Conservation (phyloP, 2,113 vertebrate species). For the Heteronetta atricapilla region DNA sequence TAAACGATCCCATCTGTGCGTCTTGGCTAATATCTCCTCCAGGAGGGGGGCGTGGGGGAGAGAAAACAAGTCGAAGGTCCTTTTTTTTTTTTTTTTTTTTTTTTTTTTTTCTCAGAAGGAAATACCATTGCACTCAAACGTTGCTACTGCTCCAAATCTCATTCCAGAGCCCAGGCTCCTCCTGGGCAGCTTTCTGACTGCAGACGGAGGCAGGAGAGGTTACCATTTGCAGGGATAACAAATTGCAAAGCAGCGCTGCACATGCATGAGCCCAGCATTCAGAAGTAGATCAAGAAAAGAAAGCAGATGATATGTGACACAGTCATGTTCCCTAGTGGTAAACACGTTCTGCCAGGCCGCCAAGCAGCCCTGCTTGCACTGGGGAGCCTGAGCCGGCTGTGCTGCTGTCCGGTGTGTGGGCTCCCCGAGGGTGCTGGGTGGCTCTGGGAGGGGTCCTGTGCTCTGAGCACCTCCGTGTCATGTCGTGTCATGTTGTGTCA, state of each 20-base stretch:
- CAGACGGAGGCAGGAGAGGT: neutral
- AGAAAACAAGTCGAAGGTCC: conserved; percentile 52
- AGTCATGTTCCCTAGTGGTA: neutral
- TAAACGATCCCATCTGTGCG: conserved; percentile 74
- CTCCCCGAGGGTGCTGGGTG: too few relatives aligned
- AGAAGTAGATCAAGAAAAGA: neutral
- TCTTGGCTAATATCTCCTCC: conserved; percentile 59
- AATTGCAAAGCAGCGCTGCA: neutral
- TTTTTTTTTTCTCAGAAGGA: conserved; percentile 45
- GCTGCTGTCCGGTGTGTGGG: neutral
- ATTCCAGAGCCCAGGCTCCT: conserved; percentile 21
- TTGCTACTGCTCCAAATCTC: conserved; percentile 49
- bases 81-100: neutral
- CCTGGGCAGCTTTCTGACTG: conserved; percentile 28
- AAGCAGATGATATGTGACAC: neutral
- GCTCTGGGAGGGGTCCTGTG: neutral
- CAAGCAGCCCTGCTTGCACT: neutral
- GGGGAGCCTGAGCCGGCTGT: neutral
- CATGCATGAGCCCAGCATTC: neutral
- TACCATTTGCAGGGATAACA: conserved; percentile 20
- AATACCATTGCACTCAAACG: conserved; percentile 38
- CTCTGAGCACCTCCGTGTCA: neutral
- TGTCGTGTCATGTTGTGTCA: too few relatives aligned
- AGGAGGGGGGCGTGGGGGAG: neutral
- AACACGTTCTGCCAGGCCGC: neutral